These are phyloP conservation scores for Terebella lapidaria DNA, from an alignment of 2,888 invertebrate genomes.

Conservation along the genomic window DNA sequence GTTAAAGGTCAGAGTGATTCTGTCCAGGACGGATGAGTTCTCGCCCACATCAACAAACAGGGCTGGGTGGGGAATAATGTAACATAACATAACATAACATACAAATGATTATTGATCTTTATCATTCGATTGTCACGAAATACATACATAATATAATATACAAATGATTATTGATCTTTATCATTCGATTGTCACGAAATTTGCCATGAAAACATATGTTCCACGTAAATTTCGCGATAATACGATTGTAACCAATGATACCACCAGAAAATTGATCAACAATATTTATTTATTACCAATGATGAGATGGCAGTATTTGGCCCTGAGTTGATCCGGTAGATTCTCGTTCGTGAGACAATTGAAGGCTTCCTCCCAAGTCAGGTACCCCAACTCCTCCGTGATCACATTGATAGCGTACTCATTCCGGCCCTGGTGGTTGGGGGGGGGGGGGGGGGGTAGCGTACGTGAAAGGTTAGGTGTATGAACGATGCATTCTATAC, in stretches of 20 bases:
- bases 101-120: too few species aligned
- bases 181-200: too few species aligned
- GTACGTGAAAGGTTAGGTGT: too few species aligned
- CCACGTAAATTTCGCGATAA: not conserved
- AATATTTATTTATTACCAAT: too few species aligned
- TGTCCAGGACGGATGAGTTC: conserved; percentile 45
- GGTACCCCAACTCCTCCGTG: conserved; percentile 43
- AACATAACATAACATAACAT: too few species aligned
- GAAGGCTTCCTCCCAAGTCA: conserved; percentile 50
- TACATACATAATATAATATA: too few species aligned
- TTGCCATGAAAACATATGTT: not conserved
- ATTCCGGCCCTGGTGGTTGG: conserved; percentile 49
- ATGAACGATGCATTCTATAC: too few species aligned
- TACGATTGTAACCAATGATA: conserved; percentile 18
- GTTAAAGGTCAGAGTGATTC: conserved; percentile 45
- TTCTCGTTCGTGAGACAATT: conserved; percentile 39
- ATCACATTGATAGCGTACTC: conserved; percentile 44
- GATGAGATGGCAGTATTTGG: conserved; percentile 50
- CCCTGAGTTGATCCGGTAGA: conserved; percentile 44
- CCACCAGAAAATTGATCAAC: too few species aligned
- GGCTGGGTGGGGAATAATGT: conserved; percentile 29
- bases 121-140: too few species aligned
- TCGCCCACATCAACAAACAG: conserved; percentile 50
- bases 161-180: too few species aligned
- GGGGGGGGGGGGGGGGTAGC: too few species aligned